Evolutionary conservation across 1,140 invertebrate genomes (phyloP), one percentile per base, ranked within the genome.

Genomic region (Sarcophaga bullata): DNA sequence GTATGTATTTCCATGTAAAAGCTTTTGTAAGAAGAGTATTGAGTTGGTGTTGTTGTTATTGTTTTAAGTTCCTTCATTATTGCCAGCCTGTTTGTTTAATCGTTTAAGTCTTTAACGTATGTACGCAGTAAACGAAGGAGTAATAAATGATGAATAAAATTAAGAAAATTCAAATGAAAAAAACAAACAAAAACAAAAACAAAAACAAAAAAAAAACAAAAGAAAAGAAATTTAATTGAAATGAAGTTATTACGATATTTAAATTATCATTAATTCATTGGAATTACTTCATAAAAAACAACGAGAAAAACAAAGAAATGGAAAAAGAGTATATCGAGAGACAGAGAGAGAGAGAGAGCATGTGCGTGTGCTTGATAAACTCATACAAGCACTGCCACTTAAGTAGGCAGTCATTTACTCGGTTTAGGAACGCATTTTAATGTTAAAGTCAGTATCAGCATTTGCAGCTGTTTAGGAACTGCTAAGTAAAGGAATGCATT

Each of bases 181-280:
- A 4, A 37, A 37, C n/a, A 37, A 37, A 37, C 25, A 37, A 37
- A 37, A 37, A 37, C 25, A 37, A 37, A 37, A 37, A n/a, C n/a
- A n/a, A n/a, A 37, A 37, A 2, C 1, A 2, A 37, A 37, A 37
- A 37, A 4, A 37, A 37, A 37, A 37, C 4, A 37, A 37, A 37
- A 37, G 4, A 2, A 37, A 37, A 37, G 25, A 37, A 37, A 37
- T 37, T 37, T 37, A 37, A 37, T 37, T 37, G 25, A 76, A 76
- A 76, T 76, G 49, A 76, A 76, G 73, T 76, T 76, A 76, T 76
- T 76, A 76, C 49, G 25, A 37, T 37, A 37, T 37, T 37, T 37
- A 37, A 76, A 76, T 76, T 76, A 76, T 76, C 73, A 76, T 76
- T 76, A 76, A 76, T 76, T 76, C 73, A 76, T 76, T 76, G 48